These are phyloP conservation scores for Steromphala cineraria DNA, from an alignment of 2,888 invertebrate species.

Conservation along the genomic window DNA sequence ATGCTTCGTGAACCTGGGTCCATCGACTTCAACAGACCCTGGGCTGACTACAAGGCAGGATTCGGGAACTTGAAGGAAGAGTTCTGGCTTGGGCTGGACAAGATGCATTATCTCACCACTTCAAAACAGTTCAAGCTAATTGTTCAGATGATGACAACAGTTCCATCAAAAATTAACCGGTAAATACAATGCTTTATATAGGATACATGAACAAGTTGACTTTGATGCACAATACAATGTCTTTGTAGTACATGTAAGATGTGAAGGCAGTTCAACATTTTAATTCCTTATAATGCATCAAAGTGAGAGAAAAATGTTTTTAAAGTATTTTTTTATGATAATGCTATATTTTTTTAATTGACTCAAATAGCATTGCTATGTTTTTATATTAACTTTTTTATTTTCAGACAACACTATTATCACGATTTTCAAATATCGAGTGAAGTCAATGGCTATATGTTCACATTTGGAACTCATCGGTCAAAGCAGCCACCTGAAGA, in stretches of 20 bases:
- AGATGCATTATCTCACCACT: background rate
- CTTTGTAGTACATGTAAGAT: too few relatives aligned
- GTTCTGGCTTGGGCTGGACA: background rate
- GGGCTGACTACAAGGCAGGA: background rate
- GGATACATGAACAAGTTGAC: too few relatives aligned
- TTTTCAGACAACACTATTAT: background rate
- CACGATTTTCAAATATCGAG: background rate
- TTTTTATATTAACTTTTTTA: background rate
- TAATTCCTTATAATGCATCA: too few relatives aligned
- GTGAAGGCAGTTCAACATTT: too few relatives aligned
- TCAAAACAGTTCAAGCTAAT: background rate
- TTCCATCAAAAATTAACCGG: background rate
- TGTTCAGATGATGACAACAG: background rate
- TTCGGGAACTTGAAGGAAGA: background rate
- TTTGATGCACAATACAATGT: too few relatives aligned
- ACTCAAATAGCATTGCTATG: too few relatives aligned
- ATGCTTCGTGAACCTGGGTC: background rate
- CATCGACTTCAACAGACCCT: background rate
- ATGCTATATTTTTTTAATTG: too few relatives aligned
- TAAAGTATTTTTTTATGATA: too few relatives aligned
- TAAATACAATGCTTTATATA: background rate
- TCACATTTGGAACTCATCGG: background rate
- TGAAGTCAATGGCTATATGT: background rate
- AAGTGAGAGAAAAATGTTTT: too few relatives aligned
- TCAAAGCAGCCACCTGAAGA: background rate